Evolutionary conservation across 2,888 invertebrate species (phyloP), one percentile per base, ranked within the genome.

Genomic region (Gandaritis pyraliata): DNA sequence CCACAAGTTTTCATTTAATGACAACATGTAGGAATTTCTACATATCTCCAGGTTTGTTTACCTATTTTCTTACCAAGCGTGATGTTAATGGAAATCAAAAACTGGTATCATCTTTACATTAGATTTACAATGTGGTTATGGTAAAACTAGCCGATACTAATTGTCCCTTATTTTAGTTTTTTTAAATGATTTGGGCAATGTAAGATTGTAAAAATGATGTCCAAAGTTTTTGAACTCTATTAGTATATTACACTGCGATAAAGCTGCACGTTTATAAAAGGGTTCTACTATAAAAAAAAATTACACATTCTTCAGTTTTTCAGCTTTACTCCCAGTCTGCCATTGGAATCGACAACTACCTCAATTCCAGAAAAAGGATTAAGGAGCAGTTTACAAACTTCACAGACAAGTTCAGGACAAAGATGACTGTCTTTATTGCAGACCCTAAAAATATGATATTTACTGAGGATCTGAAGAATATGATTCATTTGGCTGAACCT

Each of bases 381-480:
- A 92, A 92, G 52, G 86, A 90, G 15, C 95, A 96, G 75, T 95
- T 96, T 81, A 70, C 83, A 1, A 93, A 93, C 75, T 93, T 95
- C 68, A 78, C 91, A 33, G 95, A 95, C 0, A 94, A 94, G 66
- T 97, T 97, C 80, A 93, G 93, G 61, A 72, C 80, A 0, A 96
- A 96, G 87, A 96, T 97, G 96, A 82, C 74, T 11, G 94, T 95
- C 55, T 95, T 94, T 80, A 86, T 94, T 0, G 71, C 83, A 2
- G 88, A 93, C 13, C 83, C 93, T 0, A 93, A 93, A 65, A 94
- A 93, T 70, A 94, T 96, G 93, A 93, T 97, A 67, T 97, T 97
- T 76, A 96, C 97, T 6, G 97, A 97, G 87, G 97, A 97, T 84
- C 86, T 97, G 11, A 97, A 97, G 82, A 96, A 96, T 78, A 95